Percentiles rank a stretch among this genome's conserved stretches.
phyloP scores from a whole-genome alignment of 2,113 vertebrate genomes.

The Takifugu flavidus region DNA sequence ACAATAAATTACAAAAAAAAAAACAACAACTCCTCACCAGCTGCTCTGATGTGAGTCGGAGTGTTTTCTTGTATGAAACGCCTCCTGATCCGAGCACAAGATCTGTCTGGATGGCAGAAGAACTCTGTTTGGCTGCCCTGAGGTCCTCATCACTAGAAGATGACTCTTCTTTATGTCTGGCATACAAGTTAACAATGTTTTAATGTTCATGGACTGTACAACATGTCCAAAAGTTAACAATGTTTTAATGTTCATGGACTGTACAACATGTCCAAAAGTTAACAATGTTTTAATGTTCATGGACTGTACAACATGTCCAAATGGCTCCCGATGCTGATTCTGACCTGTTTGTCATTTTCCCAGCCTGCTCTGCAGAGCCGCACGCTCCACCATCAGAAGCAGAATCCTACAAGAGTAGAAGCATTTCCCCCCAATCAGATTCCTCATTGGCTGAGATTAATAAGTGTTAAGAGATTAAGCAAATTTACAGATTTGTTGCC shows the following conservation, averaged over 20 bases:
- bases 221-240: background rate
- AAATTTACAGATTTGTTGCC: conserved; percentile 81
- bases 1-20: background rate
- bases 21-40: conserved; percentile 76
- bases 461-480: background rate
- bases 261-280: no score
- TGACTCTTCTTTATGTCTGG: conserved; percentile 88
- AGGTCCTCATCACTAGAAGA: conserved; percentile 93
- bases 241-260: no score
- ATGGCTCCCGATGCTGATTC: background rate
- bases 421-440: background rate
- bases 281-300: no score
- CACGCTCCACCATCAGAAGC: conserved; percentile 44
- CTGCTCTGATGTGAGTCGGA: conserved; percentile 91
- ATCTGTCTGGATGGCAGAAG: conserved; percentile 62
- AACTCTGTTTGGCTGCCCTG: conserved; percentile 69
- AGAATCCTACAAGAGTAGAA: conserved; percentile 56
- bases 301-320: background rate
- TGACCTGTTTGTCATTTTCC: conserved; percentile 62
- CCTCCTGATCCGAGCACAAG: conserved; percentile 58
- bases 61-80: conserved; percentile 90
- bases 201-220: background rate
- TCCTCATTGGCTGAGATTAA: background rate
- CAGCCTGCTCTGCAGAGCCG: conserved; percentile 49
- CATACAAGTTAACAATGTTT: conserved; percentile 1